Percentiles rank a stretch among this genome's conserved stretches.
Evolutionary conservation across 2,113 vertebrate species (phyloP).

Genomic region (Lepus americanus): DNA sequence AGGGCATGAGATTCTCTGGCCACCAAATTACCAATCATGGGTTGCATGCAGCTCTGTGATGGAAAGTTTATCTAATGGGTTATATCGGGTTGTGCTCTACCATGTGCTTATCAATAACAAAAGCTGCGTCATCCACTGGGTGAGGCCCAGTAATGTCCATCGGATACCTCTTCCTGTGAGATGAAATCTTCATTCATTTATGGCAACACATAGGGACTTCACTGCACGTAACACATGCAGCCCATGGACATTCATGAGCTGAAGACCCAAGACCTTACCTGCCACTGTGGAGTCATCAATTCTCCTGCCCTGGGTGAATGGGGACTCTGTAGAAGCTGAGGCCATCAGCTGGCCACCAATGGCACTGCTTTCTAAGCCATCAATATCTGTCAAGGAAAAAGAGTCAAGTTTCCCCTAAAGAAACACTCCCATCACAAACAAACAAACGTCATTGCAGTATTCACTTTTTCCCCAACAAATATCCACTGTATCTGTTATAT

Average conservation of each 20-base stretch:
- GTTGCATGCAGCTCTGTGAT: not conserved
- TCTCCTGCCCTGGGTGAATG: conserved; percentile 89
- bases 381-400: conserved; percentile 91
- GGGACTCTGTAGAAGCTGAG: conserved; percentile 90
- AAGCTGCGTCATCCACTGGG: not conserved
- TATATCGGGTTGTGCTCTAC: not conserved
- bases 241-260: not conserved
- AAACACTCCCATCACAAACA: not conserved
- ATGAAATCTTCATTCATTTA: not conserved
- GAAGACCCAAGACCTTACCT: conserved; percentile 87
- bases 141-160: not conserved
- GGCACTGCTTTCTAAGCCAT: conserved; percentile 96
- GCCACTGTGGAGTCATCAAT: conserved; percentile 91
- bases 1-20: not conserved
- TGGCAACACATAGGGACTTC: not conserved
- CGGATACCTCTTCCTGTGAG: not conserved
- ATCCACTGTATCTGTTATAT: not conserved
- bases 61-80: not conserved
- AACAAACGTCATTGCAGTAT: not conserved
- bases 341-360: conserved; percentile 96
- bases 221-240: not conserved
- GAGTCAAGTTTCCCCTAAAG: not conserved
- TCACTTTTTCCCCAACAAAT: not conserved
- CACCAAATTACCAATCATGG: not conserved
- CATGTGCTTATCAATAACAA: conserved; percentile 22